Evolutionary conservation across 1,140 invertebrate genomes (phyloP).

Genomic region (Cydia fagiglandana): DNA sequence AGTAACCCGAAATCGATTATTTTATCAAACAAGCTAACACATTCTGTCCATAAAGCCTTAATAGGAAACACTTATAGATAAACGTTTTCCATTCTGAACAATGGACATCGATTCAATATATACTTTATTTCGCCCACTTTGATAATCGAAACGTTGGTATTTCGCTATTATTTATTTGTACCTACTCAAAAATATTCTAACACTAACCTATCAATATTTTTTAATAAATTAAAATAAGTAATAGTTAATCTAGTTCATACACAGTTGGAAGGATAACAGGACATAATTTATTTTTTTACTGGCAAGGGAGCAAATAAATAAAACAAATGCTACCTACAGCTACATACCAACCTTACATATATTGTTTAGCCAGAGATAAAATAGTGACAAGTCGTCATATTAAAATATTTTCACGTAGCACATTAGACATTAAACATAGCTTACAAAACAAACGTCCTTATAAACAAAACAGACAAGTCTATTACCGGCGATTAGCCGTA

Average conservation of each 20-base stretch:
- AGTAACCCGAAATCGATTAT: constrained; percentile 4
- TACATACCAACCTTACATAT: too few species aligned
- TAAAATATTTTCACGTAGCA: constrained; percentile 16
- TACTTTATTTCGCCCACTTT: not conserved
- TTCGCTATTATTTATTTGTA: not conserved
- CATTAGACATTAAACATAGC: not conserved
- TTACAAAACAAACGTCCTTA: not conserved
- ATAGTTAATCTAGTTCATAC: too few species aligned
- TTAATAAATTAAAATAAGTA: too few species aligned
- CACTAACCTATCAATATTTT: too few species aligned
- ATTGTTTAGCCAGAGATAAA: not conserved
- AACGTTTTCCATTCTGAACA: not conserved
- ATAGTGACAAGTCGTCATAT: not conserved
- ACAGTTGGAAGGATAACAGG: too few species aligned
- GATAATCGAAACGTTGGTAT: not conserved
- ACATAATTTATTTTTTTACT: too few species aligned
- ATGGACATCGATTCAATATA: not conserved
- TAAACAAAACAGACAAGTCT: constrained; percentile 1
- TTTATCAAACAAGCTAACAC: constrained; percentile 12
- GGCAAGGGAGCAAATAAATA: too few species aligned
- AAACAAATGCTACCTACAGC: too few species aligned
- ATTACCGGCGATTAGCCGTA: constrained; percentile 9
- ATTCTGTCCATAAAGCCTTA: not conserved
- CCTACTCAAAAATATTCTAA: too few species aligned
- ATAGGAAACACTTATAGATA: constrained; percentile 7